phyloP scores from a whole-genome alignment of 2,888 invertebrate genomes.

The Eugnorisma glareosa region DNA sequence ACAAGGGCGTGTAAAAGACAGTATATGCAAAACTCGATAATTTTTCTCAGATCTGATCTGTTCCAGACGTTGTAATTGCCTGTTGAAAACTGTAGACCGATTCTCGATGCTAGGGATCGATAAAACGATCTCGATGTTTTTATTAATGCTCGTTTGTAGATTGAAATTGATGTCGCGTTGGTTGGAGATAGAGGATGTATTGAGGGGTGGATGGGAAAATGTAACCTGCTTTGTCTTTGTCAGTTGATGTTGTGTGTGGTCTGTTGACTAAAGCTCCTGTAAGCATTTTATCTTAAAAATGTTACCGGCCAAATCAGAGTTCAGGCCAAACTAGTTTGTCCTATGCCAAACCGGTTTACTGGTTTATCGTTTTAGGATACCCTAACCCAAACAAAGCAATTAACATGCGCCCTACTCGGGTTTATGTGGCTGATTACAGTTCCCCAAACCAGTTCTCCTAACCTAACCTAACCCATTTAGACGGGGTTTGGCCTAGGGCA shows the following conservation, averaged over 20 bases:
- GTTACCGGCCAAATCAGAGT: too few relatives aligned
- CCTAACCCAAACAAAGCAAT: too few relatives aligned
- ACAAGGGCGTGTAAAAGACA: conserved; percentile 41
- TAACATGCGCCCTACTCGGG: too few relatives aligned
- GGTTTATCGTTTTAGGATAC: too few relatives aligned
- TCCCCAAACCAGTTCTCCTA: too few relatives aligned
- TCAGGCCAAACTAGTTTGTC: too few relatives aligned
- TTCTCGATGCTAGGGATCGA: conserved; percentile 52
- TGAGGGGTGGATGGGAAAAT: conserved; percentile 6
- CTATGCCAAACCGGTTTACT: too few relatives aligned
- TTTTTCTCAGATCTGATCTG: conserved; percentile 25
- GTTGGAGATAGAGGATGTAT: conserved; percentile 4
- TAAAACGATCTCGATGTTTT: conserved; percentile 44
- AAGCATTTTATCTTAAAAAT: neutral
- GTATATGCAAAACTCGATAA: conserved; percentile 53
- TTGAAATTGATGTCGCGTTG: conserved; percentile 37
- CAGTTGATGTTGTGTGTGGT: conserved; percentile 36
- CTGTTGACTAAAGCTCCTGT: neutral
- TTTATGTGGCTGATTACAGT: too few relatives aligned
- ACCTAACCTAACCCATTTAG: too few relatives aligned
- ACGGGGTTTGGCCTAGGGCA: too few relatives aligned
- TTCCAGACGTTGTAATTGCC: conserved; percentile 33
- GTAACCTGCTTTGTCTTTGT: conserved; percentile 15
- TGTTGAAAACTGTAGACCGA: conserved; percentile 46
- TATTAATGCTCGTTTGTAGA: conserved; percentile 37